phyloP scores from a whole-genome alignment of 2,797 vertebrate genomes.

The Melanotaenia nigrans region DNA sequence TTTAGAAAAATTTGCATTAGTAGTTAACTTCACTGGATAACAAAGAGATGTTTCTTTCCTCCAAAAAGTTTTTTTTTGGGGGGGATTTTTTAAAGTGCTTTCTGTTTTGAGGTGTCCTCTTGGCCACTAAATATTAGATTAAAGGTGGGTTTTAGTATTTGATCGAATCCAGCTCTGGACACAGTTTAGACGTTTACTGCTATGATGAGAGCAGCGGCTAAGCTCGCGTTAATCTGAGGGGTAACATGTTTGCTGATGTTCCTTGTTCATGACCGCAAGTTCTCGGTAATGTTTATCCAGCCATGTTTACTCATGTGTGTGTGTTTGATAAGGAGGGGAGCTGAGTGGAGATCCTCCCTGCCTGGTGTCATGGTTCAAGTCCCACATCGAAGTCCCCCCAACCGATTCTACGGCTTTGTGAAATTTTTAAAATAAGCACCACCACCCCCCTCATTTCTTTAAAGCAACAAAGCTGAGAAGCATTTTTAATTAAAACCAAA shows the following conservation, averaged over 20 bases:
- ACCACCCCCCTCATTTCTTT: conserved; percentile 14
- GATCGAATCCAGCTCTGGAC: neutral
- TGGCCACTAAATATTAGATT: neutral
- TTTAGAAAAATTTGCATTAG: conserved; percentile 15
- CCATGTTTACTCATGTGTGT: conserved; percentile 56
- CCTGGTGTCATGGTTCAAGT: conserved; percentile 12
- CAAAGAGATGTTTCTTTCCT: neutral
- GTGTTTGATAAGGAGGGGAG: conserved; percentile 44
- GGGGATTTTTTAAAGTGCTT: neutral
- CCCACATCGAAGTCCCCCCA: conserved; percentile 37
- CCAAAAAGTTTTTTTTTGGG: too few species aligned
- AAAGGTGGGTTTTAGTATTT: neutral
- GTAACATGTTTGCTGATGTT: conserved; percentile 47
- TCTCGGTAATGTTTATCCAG: conserved; percentile 48
- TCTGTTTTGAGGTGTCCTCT: neutral
- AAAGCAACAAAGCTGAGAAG: conserved; percentile 9
- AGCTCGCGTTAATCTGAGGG: conserved; percentile 18
- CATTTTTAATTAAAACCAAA: conserved; percentile 18
- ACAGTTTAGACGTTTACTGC: conserved; percentile 9
- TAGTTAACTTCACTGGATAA: conserved; percentile 5
- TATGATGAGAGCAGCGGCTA: neutral
- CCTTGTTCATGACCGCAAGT: conserved; percentile 40
- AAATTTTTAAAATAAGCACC: conserved; percentile 55
- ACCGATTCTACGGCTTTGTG: conserved; percentile 48
- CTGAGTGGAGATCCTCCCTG: conserved; percentile 16